Evolutionary conservation across 2,797 vertebrate genomes (phyloP), one percentile per base, ranked within the genome.

Genomic region (Neosilurus mollespiculum): DNA sequence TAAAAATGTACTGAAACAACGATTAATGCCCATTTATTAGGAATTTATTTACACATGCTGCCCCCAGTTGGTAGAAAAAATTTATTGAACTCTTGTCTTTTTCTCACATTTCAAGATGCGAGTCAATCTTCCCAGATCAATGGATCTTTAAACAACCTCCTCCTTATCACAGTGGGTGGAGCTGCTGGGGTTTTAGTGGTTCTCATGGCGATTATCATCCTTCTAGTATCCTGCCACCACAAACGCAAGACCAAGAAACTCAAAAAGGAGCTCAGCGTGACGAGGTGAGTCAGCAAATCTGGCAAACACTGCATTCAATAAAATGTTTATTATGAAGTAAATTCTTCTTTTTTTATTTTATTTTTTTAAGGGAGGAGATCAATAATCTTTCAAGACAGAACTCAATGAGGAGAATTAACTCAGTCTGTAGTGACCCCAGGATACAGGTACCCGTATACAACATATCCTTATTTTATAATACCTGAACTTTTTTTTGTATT

Each of bases 161-260:
- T 96, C 76, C 93, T 96, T 0, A 93, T 97, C 72, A 91, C 93
- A 0, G 93, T 96, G 3, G 95, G 93, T 0, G 92, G 93, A 9
- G 92, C 94, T 2, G 95, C 95, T 0, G 95, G 91, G 0, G 91
- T 91, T 26, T 34, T 96, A 85, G 87, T 99, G 85, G 72, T 96
- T 22, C 22, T 96, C 16, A 91, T 98, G 80, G 89, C 96, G 22
- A 8, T 95, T 0, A 89, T 95, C 0, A 90, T 98, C 0, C 51
- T 97, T 10, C 88, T 96, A 83, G 94, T 98, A 90, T 94, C 93
- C 73, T 92, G 94, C 3, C 90, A 96, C 86, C 96, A 98, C 81
- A 91, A 91, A 12, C 92, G 90, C 72, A 94, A 91, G 65, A 97
- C 95, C 86, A 94, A 91, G 87, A 95, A 93, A 86, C 95, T 98